Evolutionary conservation across 2,888 invertebrate genomes (phyloP).

Genomic region (Catocala fraxini): DNA sequence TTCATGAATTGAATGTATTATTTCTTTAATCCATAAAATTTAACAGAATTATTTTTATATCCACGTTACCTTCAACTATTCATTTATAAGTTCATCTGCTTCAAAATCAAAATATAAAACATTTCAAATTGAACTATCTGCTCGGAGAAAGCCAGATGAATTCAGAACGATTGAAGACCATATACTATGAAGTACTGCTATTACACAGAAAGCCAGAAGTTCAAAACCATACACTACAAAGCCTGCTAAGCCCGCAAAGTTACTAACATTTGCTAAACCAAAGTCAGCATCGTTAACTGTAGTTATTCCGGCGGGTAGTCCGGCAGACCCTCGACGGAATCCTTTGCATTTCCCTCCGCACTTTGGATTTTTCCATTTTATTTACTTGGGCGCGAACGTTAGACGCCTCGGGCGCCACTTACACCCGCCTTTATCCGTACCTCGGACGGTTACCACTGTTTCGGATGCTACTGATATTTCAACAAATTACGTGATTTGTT

Average conservation of each 20-base stretch:
- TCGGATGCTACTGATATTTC: slow-evolving; percentile 47
- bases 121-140: no score
- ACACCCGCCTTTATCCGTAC: slow-evolving; percentile 63
- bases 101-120: no score
- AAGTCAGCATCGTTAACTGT: slow-evolving; percentile 25
- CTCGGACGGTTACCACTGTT: slow-evolving; percentile 54
- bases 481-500: slow-evolving; percentile 49
- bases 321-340: slow-evolving; percentile 61
- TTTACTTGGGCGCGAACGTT: slow-evolving; percentile 68
- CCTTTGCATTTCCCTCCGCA: slow-evolving; percentile 71
- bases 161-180: no score
- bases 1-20: no score
- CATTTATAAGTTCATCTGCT: no score
- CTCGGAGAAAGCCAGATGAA: no score
- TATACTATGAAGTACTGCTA: no score
- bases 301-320: slow-evolving; percentile 33
- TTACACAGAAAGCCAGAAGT: no score
- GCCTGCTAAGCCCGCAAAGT: no score
- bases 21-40: no score
- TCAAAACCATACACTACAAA: background rate
- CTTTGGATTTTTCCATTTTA: slow-evolving; percentile 65
- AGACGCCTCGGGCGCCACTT: slow-evolving; percentile 75
- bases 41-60: no score
- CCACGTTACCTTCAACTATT: no score
- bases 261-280: slow-evolving; percentile 2